Evolutionary conservation across 2,113 vertebrate species (phyloP), one percentile per base, ranked within the genome.

Genomic region (Lophotis ruficrista): DNA sequence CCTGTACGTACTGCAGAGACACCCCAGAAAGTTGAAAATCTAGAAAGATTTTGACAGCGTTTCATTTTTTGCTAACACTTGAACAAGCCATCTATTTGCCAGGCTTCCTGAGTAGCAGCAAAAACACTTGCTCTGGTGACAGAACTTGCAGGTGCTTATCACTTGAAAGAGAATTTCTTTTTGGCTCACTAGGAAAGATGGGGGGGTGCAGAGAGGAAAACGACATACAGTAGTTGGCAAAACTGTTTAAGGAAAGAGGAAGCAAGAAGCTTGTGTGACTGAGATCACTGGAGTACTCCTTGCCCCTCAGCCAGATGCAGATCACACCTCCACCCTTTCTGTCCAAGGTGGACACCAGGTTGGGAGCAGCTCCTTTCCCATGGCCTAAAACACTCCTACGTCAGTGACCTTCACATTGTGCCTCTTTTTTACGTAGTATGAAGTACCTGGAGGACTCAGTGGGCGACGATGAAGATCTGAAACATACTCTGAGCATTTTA

Each of bases 91-190:
- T 14, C 41, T 76, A 9, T 85, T 87, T 82, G 53, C 48, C 81
- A 13, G 33, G 41, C 27, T 89, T 57, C 79, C 62, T 60, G 22
- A 64, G 38, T 37, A 51, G n/a, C 47, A 75, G 53, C 69, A 89
- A 78, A 75, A 84, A 22, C 45, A 64, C 27, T 87, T 87, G 61
- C 10, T 86, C 24, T 51, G 76, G 35, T 41, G 53, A 89, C 65
- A 93, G 81, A 60, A 61, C 10, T 71, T 76, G 56, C 27, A 87
- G 35, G 23, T 24, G 7, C 43, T 66, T 84, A 73, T 89, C 87
- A 91, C 61, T 79, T 95, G 27, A 94, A 94, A 91, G n/a, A 75
- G 61, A 83, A 87, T 92, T 92, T 87, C 30, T 89, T 33, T 78
- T 19, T 10, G 9, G 30, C 64, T 91, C 48, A 30, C 35, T 53